Evolutionary conservation across 2,888 invertebrate species (phyloP), one percentile per base, ranked within the genome.

Genomic region (Pyrrhosoma nymphula): DNA sequence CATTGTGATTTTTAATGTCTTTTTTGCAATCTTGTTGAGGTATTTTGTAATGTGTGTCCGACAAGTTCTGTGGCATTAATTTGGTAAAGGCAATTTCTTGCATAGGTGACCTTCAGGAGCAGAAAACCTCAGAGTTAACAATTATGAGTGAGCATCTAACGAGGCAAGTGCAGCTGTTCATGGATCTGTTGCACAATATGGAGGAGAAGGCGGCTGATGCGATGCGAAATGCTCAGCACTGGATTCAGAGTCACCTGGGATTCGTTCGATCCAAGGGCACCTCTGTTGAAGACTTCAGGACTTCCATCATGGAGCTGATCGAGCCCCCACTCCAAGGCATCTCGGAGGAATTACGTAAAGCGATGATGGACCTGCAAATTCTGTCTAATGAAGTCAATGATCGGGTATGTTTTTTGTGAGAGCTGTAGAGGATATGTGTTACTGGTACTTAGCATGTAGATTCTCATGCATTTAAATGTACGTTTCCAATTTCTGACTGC

Each of bases 131-230:
- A 2, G 93, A 93, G 47, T 47, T 93, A 12, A 69, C 93, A 16
- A 47, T 69, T 30, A 93, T 93, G 93, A 93, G 93, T n/a, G 93
- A 93, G 93, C 93, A 93, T 55, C 93, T 93, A 23, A 93, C 93
- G 20, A 69, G 30, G n/a, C 93, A 93, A 47, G 93, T 93, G 12
- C 47, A 93, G 47, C 16, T 93, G n/a, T 93, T 93, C 47, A 93
- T 69, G 69, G 69, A 39, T 12, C 35, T 93, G 10, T 39, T 93
- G 35, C 93, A 93, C 14, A 47, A 39, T 12, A 93, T 93, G 93
- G 93, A 93, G n/a, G 23, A 47, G 69, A 63, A 47, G 47, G 69
- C 93, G 12, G 93, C 93, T 47, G 93, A 93, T 3, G 93, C 93
- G 47, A 75, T 93, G 93, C 63, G 93, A 16, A 63, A 75, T n/a